Evolutionary conservation across 2,888 invertebrate genomes (phyloP), one percentile per base, ranked within the genome.

Genomic region (Cabera pusaria): DNA sequence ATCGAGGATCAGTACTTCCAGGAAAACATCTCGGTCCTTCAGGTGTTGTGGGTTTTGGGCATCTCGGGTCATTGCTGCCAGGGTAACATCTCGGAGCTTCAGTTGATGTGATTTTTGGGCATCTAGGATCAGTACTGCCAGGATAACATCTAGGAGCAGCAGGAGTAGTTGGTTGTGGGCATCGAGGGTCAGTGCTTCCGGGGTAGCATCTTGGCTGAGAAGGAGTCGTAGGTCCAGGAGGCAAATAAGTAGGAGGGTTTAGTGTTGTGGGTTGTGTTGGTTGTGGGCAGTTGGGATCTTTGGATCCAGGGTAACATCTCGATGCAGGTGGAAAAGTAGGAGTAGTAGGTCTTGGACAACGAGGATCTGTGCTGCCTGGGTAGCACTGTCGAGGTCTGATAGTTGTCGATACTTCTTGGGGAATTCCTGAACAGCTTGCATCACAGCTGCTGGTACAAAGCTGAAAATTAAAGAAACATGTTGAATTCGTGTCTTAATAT

Each of bases 381-480:
- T 9, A 64, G 8, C 69, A 72, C 7, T 48, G 60, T 7, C 61
- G 48, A 44, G 54, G 58, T 0, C 52, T 39, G n/a, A 56, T 52
- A 6, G 70, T 64, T 38, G 86, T 75, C 23, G 84, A 65, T 22
- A 83, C 59, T 61, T 81, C 74, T 26, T 60, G 66, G 6, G 64
- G 72, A 12, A 68, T 57, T 12, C 70, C 77, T 19, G 57, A 69
- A 43, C 88, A 88, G 46, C 57, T 76, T 5, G 79, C 58, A 8
- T 88, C 85, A 29, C 88, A 88, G 49, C 76, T 71, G 40, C 62
- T 77, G 8, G 78, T 79, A 48, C 88, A 88, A 19, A 84, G 65
- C 86, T 88, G 71, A 42, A 76, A 70, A 28, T 12, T 5, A 72
- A 61, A 23, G 2, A 18, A 4, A 14, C 4, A 5, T 5, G 12